Evolutionary conservation across 2,113 vertebrate genomes (phyloP).

Genomic region (Prochilodus magdalenae): DNA sequence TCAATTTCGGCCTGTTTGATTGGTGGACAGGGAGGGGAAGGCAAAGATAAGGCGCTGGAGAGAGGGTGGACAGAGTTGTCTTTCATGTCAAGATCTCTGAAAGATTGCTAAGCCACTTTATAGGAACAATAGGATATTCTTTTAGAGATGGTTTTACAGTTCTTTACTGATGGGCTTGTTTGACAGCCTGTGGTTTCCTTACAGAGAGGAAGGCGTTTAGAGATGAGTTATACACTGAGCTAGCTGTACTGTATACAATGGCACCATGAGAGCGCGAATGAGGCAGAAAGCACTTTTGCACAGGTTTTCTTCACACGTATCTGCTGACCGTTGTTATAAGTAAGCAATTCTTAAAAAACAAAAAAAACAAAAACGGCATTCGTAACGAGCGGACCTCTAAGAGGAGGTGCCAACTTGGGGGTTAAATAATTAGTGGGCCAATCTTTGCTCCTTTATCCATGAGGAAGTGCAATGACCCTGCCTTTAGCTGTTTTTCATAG

Average conservation of each 20-base stretch:
- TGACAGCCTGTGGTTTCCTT: constrained; percentile 48
- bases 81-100: constrained; percentile 55
- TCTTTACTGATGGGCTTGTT: constrained; percentile 22
- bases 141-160: constrained; percentile 58
- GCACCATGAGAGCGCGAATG: constrained; percentile 33
- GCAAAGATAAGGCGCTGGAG: constrained; percentile 21
- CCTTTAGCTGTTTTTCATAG: constrained; percentile 56
- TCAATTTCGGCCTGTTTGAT: constrained; percentile 43
- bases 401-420: constrained; percentile 7
- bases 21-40: neutral
- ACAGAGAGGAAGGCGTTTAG: constrained; percentile 61
- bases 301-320: constrained; percentile 72
- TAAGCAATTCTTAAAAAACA: constrained; percentile 21
- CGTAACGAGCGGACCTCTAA: constrained; percentile 3
- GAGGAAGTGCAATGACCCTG: constrained; percentile 69
- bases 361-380: too few species aligned
- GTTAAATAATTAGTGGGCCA: constrained; percentile 28
- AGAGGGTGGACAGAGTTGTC: constrained; percentile 53
- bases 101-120: constrained; percentile 68
- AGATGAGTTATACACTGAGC: constrained; percentile 55
- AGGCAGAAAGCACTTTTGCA: constrained; percentile 78
- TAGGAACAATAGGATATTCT: constrained; percentile 62
- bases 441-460: constrained; percentile 43
- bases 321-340: constrained; percentile 42
- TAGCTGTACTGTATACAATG: constrained; percentile 51